Base-by-base conservation (phyloP, 1,140 invertebrate genomes). In the Elymnias hypermnestra region DNA sequence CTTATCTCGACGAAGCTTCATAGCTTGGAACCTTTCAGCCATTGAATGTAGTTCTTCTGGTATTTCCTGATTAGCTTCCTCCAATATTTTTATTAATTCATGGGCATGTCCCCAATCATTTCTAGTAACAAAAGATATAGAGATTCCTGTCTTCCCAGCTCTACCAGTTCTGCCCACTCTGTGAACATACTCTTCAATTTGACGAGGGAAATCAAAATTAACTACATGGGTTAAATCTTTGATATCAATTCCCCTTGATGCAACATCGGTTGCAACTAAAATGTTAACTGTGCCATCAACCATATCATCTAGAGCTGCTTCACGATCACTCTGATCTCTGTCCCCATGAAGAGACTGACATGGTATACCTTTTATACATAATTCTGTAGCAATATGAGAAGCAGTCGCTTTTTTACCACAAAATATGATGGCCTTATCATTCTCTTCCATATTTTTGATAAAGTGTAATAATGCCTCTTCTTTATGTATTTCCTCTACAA, bases 231-330 rank as follows among this genome's bases (percentile, higher is more conserved):
- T 96, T 2, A 98, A 90, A 70, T 97, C 95, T 73, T 94, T 92
- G 23, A 98, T 96, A 77, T 98, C 96, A 31, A 98, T 90, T 17
- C 97, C 96, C 57, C 96, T 88, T 17, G 95, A 95, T 0, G 95
- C 96, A 9, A 98, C 93, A 89, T 98, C 97, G n/a, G 97, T 98
- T 2, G 96, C 96, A 12, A 98, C 90, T n/a, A 98, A 87, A 54
- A 98, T 94, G 19, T 88, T 88, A 0, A 94, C 92, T 3, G 79
- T 69, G 0, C 95, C 95, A 46, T 86, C 87, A 63, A 92, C 92
- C 45, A 98, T 91, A 57, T 97, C 95, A 19, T 90, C 89, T 5
- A 98, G 83, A 5, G 96, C 95, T 73, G 91, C 91, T 74, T 98
- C 96, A 31, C 96, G 86, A 67, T 98, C 96, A 58, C 47, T 68